Base-by-base conservation (phyloP, 2,888 invertebrate species). In the Rhogogaster chlorosoma region DNA sequence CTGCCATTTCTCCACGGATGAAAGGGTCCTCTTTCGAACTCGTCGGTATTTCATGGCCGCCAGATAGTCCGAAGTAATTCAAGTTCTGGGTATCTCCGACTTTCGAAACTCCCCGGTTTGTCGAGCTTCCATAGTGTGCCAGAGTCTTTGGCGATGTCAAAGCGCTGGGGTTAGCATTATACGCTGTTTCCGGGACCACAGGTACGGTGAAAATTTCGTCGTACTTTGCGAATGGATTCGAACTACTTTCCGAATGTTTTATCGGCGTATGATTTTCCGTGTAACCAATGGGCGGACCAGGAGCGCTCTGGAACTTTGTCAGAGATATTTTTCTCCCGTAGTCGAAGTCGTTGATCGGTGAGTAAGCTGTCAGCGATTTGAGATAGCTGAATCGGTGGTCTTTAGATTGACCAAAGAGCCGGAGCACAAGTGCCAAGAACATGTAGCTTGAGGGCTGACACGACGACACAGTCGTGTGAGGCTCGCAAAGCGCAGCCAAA, bases 401-500 rank as follows among this genome's bases (percentile, higher is more conserved):
- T 4, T 92, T 91, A 0, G 96, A 95, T 36, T 93, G 91, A 0
- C 96, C 95, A 88, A 96, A 96, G 1, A 96, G 90, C 84, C 94
- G 94, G 0, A 95, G 91, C 0, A 96, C 89, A 45, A 96, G 91
- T 0, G 95, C 94, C 57, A 96, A 91, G 89, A 95, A 96, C 92
- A 96, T 91, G 70, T 95, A 94, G 0, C 95, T 95, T 0, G 95
- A 93, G 26, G 95, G 94, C 2, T 95, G 94, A 88, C 96, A 96
- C 86, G 95, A 95, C 0, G 96, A 95, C 10, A 95, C 94, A 2
- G 94, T 94, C 1, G 94, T 93, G 84, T 95, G 93, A 9, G 95
- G 94, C 0, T 94, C 90, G 89, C 96, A 96, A 26, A 95, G 93
- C 57, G 94, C 90, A 15, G 94, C 91, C 75, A 96, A 93, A 89